Percentiles rank a stretch among this genome's conserved stretches.
These are phyloP conservation scores for Ptychodera flava DNA, from an alignment of 35 echinoderm and acorn worm genomes.

Conservation along the genomic window DNA sequence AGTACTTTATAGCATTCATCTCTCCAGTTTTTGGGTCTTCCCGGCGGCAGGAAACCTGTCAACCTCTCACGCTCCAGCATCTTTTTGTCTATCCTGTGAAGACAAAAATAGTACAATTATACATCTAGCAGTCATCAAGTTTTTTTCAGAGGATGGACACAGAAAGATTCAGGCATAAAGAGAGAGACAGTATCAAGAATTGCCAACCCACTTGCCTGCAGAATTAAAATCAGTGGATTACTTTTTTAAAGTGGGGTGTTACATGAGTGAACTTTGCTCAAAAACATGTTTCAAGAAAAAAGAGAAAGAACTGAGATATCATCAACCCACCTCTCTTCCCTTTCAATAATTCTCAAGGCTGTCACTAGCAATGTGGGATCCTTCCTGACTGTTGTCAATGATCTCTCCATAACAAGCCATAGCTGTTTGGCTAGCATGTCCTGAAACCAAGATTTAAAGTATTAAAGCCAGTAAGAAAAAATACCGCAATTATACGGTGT, in stretches of 20 bases:
- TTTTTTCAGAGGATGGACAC: neutral
- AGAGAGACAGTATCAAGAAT: too few relatives aligned
- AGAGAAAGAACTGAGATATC: too few relatives aligned
- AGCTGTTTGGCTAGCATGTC: conserved; percentile 63
- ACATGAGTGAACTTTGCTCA: too few relatives aligned
- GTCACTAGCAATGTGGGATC: conserved; percentile 67
- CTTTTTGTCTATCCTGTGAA: conserved; percentile 82
- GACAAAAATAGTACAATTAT: neutral
- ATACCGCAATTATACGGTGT: too few relatives aligned
- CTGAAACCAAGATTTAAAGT: conserved; percentile 23
- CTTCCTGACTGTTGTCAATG: conserved; percentile 58
- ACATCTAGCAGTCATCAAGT: neutral
- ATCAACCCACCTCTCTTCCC: conserved; percentile 92
- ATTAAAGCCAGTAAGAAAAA: neutral
- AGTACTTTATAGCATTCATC: conserved; percentile 56
- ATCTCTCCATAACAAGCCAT: conserved; percentile 42
- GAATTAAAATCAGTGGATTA: too few relatives aligned
- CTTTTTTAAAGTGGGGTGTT: too few relatives aligned
- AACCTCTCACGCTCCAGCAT: conserved; percentile 79
- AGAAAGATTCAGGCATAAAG: neutral
- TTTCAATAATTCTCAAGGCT: conserved; percentile 75
- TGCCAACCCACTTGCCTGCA: too few relatives aligned
- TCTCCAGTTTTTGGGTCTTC: conserved; percentile 81
- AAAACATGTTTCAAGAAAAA: too few relatives aligned
- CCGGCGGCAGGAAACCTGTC: conserved; percentile 80